phyloP scores from a whole-genome alignment of 92 coral and sea anemone genomes.

The Parazoanthus darwini region DNA sequence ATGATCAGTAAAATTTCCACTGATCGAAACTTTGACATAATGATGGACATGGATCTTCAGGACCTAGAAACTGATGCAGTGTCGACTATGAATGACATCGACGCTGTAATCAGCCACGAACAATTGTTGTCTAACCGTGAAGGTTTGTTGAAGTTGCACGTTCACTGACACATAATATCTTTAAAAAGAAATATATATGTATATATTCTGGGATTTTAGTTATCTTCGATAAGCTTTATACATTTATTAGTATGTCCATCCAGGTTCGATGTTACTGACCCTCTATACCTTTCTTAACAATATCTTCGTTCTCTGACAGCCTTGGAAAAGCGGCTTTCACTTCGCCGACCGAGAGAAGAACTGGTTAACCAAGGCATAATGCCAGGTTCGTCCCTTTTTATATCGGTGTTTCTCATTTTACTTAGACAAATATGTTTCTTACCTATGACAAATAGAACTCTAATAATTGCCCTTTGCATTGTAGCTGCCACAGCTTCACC shows the following conservation, averaged over 20 bases:
- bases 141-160: slow-evolving; percentile 57
- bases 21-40: neutral
- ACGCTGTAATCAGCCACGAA: slow-evolving; percentile 61
- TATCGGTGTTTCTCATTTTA: neutral
- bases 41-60: slow-evolving; percentile 43
- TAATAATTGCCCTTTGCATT: slow-evolving; percentile 49
- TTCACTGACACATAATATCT: slow-evolving; percentile 38
- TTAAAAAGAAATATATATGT: neutral
- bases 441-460: slow-evolving; percentile 1
- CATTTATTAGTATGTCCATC: slow-evolving; percentile 10
- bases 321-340: slow-evolving; percentile 87
- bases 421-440: slow-evolving; percentile 26
- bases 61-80: slow-evolving; percentile 14
- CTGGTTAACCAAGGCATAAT: slow-evolving; percentile 95
- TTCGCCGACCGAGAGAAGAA: slow-evolving; percentile 88
- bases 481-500: slow-evolving; percentile 95
- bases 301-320: slow-evolving; percentile 63
- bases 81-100: slow-evolving; percentile 29
- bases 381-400: slow-evolving; percentile 78
- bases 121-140: slow-evolving; percentile 86
- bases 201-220: slow-evolving; percentile 2
- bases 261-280: slow-evolving; percentile 1
- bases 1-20: neutral
- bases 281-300: slow-evolving; percentile 11
- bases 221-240: neutral